These are phyloP conservation scores for Gulo gulo DNA, from an alignment of 2,113 vertebrate species.

Conservation along the genomic window DNA sequence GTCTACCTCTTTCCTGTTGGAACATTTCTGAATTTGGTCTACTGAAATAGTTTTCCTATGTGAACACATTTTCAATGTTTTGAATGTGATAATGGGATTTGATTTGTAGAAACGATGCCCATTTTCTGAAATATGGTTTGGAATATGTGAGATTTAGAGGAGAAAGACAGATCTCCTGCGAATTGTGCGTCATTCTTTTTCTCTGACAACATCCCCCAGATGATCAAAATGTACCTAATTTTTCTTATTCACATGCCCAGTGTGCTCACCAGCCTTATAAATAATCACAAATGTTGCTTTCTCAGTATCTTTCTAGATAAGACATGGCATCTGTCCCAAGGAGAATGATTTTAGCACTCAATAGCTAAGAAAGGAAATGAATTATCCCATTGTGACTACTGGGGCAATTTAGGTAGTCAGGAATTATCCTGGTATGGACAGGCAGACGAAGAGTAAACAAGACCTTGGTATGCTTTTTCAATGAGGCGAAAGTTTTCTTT, in stretches of 20 bases:
- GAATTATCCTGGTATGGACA: background rate
- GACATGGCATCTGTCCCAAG: background rate
- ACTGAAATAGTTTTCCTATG: background rate
- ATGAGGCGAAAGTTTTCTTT: background rate
- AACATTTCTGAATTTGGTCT: background rate
- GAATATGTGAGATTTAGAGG: background rate
- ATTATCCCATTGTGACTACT: background rate
- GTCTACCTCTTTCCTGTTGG: background rate
- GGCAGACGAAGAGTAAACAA: constrained; percentile 6
- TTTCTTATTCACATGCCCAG: background rate
- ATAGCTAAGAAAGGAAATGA: background rate
- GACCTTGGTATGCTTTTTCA: background rate
- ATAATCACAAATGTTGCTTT: constrained; percentile 5
- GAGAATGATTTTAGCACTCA: background rate
- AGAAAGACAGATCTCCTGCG: background rate
- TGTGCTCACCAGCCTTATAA: background rate
- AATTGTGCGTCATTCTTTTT: background rate
- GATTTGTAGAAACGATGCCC: background rate
- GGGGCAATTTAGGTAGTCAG: background rate
- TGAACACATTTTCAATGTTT: background rate
- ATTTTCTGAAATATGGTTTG: background rate
- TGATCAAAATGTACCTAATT: background rate
- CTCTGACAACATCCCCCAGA: background rate
- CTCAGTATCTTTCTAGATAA: constrained; percentile 25
- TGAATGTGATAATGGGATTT: background rate